Evolutionary conservation across 2,797 vertebrate genomes (phyloP).

Genomic region (Pelobates cultripes): DNA sequence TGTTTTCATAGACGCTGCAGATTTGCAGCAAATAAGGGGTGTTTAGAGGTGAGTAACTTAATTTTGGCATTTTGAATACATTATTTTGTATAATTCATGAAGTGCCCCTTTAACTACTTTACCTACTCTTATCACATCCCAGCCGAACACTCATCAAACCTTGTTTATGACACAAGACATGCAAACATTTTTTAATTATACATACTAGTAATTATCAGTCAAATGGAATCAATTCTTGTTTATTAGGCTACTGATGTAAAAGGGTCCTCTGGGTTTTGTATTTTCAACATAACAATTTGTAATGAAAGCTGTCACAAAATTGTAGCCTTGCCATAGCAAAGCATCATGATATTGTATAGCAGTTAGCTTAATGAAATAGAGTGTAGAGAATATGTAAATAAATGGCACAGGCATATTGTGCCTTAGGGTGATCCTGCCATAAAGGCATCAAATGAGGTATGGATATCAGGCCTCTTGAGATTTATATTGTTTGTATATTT

Average conservation of each 20-base stretch:
- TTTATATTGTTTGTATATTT: not conserved
- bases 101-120: too few species aligned
- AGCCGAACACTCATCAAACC: not conserved
- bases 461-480: not conserved
- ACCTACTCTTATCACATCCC: too few species aligned
- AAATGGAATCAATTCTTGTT: not conserved
- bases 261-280: not conserved
- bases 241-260: not conserved
- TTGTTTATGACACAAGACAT: not conserved
- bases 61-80: too few species aligned
- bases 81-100: too few species aligned
- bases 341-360: not conserved
- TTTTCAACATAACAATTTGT: not conserved
- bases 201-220: not conserved
- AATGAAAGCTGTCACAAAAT: not conserved
- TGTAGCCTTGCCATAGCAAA: not conserved
- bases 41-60: too few species aligned
- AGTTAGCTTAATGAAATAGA: not conserved
- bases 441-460: not conserved
- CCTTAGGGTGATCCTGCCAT: not conserved
- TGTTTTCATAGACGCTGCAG: too few species aligned
- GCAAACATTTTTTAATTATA: not conserved
- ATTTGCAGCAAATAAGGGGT: too few species aligned
- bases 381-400: not conserved
- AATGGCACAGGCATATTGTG: not conserved